phyloP scores from a whole-genome alignment of 1,140 invertebrate species.

The Thrips palmi region DNA sequence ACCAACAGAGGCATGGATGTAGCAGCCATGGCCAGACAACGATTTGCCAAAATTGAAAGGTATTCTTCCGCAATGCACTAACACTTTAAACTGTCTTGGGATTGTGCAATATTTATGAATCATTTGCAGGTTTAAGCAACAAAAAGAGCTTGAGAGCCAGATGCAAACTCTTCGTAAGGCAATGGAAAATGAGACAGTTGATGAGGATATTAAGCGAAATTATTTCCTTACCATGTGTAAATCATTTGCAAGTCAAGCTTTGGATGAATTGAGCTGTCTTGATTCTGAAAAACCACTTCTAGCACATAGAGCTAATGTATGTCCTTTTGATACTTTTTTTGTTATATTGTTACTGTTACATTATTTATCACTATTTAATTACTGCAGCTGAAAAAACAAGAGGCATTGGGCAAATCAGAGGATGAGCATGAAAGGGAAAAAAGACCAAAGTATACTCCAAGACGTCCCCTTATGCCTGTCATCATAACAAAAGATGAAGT shows the following conservation, averaged over 20 bases:
- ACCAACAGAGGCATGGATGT: background rate
- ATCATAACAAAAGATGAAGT: constrained; percentile 78
- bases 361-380: background rate
- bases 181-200: constrained; percentile 40
- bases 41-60: constrained; percentile 57
- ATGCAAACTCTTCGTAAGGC: constrained; percentile 40
- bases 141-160: constrained; percentile 58
- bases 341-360: background rate
- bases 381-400: constrained; percentile 6
- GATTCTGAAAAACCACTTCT: constrained; percentile 52
- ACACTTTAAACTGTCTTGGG: too few species aligned
- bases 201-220: constrained; percentile 64
- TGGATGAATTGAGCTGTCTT: constrained; percentile 61
- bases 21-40: constrained; percentile 20
- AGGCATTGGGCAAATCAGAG: constrained; percentile 8
- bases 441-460: too few species aligned
- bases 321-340: background rate
- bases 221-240: constrained; percentile 67
- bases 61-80: too few species aligned
- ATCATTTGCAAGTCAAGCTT: constrained; percentile 47
- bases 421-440: constrained; percentile 13
- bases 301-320: constrained; percentile 32
- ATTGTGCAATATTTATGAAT: too few species aligned
- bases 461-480: constrained; percentile 59
- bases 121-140: too few species aligned